A percentile compares a stretch with the other conserved stretches of the same genome.
phyloP scores from a whole-genome alignment of 1,140 invertebrate genomes.

The Eueides isabella region DNA sequence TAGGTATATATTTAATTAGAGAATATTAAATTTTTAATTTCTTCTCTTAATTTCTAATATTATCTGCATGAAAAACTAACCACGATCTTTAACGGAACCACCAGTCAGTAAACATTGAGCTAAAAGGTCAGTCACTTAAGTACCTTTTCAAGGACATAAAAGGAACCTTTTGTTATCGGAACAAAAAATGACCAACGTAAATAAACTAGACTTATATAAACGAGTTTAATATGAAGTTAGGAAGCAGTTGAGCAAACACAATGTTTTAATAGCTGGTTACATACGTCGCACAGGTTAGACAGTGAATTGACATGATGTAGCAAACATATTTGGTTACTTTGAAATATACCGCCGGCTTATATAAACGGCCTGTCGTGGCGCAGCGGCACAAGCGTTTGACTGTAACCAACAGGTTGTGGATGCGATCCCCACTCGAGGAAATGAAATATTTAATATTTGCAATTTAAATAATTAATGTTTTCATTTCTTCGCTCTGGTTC shows the following conservation, averaged over 20 bases:
- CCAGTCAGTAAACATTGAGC: neutral
- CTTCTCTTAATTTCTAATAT: too few relatives aligned
- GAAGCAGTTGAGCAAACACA: conserved; percentile 59
- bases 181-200: conserved; percentile 15
- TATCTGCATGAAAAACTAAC: neutral
- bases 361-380: too few relatives aligned
- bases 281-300: conserved; percentile 26
- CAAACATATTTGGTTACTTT: conserved; percentile 45
- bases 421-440: too few relatives aligned
- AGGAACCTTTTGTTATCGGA: neutral
- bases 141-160: neutral
- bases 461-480: too few relatives aligned
- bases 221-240: conserved; percentile 26
- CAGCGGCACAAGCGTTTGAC: too few relatives aligned
- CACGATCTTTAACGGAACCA: neutral
- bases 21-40: too few relatives aligned
- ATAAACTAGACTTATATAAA: conserved; percentile 13
- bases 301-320: conserved; percentile 51
- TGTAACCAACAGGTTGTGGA: too few relatives aligned
- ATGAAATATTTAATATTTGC: too few relatives aligned
- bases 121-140: conserved; percentile 8
- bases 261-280: conserved; percentile 55
- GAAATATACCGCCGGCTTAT: conserved; percentile 26
- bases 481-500: too few relatives aligned
- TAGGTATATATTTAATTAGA: too few relatives aligned